Percentiles rank a stretch among this genome's conserved stretches.
These are phyloP conservation scores for Ormyrus pomaceus DNA, from an alignment of 2,888 invertebrate species.

Conservation along the genomic window DNA sequence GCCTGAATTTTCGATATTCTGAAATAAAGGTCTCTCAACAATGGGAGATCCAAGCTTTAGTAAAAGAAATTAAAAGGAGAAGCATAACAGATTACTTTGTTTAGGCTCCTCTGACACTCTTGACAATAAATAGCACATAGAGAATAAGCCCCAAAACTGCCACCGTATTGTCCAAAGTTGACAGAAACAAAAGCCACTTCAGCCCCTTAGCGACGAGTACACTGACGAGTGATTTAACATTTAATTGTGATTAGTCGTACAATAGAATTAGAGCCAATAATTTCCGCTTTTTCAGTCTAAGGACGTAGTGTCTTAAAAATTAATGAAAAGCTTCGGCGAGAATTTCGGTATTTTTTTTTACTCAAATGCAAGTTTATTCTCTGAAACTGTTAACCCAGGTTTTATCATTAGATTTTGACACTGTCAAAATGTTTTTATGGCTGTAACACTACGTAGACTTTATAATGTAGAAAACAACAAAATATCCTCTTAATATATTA, in stretches of 20 bases:
- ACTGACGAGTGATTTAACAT: slow-evolving; percentile 25
- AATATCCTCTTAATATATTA: slow-evolving; percentile 64
- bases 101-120: slow-evolving; percentile 32
- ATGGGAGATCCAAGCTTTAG: background rate
- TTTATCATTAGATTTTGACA: slow-evolving; percentile 52
- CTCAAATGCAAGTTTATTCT: background rate
- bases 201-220: slow-evolving; percentile 9
- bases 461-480: slow-evolving; percentile 70
- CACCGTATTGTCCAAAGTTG: slow-evolving; percentile 55
- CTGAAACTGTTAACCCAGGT: slow-evolving; percentile 12
- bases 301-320: slow-evolving; percentile 14
- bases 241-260: slow-evolving; percentile 15
- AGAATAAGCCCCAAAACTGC: slow-evolving; percentile 37
- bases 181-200: slow-evolving; percentile 40
- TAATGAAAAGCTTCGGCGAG: background rate
- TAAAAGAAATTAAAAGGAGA: background rate
- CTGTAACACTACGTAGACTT: slow-evolving; percentile 72
- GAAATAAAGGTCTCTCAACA: background rate
- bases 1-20: slow-evolving; percentile 15
- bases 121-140: slow-evolving; percentile 29
- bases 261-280: slow-evolving; percentile 30
- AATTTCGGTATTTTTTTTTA: slow-evolving; percentile 6
- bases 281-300: background rate
- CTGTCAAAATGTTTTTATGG: slow-evolving; percentile 59
- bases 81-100: background rate